These are phyloP conservation scores for Sycophaga agraensis DNA, from an alignment of 1,140 invertebrate species.

Conservation along the genomic window DNA sequence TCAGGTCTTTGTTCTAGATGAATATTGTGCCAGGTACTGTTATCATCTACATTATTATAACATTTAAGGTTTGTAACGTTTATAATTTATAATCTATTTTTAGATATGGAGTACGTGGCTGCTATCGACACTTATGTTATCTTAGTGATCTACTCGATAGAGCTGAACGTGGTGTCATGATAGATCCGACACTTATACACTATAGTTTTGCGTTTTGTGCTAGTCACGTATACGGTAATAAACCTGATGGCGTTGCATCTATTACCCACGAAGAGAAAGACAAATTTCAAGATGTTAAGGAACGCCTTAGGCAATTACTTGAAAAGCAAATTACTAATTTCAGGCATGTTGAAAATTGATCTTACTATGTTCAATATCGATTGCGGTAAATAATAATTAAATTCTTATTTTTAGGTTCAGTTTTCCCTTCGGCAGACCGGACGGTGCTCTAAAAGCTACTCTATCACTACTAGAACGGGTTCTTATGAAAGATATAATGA, in stretches of 20 bases:
- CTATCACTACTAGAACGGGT: constrained; percentile 94
- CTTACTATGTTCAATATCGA: background rate
- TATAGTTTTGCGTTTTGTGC: constrained; percentile 99
- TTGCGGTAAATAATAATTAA: background rate
- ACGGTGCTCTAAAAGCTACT: constrained; percentile 95
- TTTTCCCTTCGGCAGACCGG: constrained; percentile 97
- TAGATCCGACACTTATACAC: constrained; percentile 97
- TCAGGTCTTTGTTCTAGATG: constrained; percentile 97
- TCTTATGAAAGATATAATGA: constrained; percentile 98
- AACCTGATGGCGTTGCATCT: constrained; percentile 97
- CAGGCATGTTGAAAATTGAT: constrained; percentile 62
- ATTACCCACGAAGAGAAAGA: constrained; percentile 97
- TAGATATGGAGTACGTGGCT: constrained; percentile 94
- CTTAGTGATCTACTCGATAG: constrained; percentile 93
- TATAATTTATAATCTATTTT: background rate
- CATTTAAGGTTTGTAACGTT: too few relatives aligned
- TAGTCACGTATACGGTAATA: constrained; percentile 94
- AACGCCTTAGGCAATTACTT: constrained; percentile 85
- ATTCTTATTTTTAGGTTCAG: constrained; percentile 71
- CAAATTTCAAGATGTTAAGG: constrained; percentile 97
- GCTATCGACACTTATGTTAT: constrained; percentile 94
- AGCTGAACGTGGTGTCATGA: constrained; percentile 92
- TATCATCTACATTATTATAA: too few relatives aligned
- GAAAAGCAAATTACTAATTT: constrained; percentile 99
- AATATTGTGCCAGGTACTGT: constrained; percentile 85